phyloP scores from a whole-genome alignment of 2,888 invertebrate species.

The Dolichopus griseipennis region DNA sequence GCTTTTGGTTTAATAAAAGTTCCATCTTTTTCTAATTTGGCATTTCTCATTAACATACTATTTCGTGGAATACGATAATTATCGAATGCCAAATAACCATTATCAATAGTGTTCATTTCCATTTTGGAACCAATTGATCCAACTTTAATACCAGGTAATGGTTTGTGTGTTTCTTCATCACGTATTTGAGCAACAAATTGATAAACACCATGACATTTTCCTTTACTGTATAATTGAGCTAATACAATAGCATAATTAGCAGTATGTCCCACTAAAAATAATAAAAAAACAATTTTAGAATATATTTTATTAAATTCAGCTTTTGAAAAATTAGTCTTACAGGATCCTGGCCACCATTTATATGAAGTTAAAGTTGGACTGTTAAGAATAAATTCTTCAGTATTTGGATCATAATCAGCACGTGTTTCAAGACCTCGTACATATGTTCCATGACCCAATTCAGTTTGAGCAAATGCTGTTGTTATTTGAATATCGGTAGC shows the following conservation, averaged over 20 bases:
- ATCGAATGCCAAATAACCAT: constrained; percentile 85
- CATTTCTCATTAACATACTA: constrained; percentile 92
- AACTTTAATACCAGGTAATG: constrained; percentile 76
- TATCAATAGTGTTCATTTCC: constrained; percentile 86
- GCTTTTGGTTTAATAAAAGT: constrained; percentile 76
- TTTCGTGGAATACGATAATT: constrained; percentile 78
- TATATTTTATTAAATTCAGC: background rate
- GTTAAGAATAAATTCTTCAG: constrained; percentile 77
- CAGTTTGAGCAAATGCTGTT: constrained; percentile 94
- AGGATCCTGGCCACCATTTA: constrained; percentile 95
- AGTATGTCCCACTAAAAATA: constrained; percentile 74
- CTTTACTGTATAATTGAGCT: constrained; percentile 80
- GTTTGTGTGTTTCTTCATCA: constrained; percentile 78
- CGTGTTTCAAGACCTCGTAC: constrained; percentile 83
- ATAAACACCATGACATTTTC: constrained; percentile 79
- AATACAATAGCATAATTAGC: constrained; percentile 87
- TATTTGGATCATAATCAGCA: constrained; percentile 74
- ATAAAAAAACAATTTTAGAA: too few relatives aligned
- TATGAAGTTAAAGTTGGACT: constrained; percentile 79
- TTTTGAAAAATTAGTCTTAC: constrained; percentile 45
- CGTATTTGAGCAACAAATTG: constrained; percentile 88
- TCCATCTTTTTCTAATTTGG: constrained; percentile 89
- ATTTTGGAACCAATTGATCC: constrained; percentile 95
- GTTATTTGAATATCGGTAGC: constrained; percentile 73
- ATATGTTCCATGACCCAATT: constrained; percentile 90